Base-by-base conservation (phyloP, 2,113 vertebrate genomes). In the Cnemophilus loriae region DNA sequence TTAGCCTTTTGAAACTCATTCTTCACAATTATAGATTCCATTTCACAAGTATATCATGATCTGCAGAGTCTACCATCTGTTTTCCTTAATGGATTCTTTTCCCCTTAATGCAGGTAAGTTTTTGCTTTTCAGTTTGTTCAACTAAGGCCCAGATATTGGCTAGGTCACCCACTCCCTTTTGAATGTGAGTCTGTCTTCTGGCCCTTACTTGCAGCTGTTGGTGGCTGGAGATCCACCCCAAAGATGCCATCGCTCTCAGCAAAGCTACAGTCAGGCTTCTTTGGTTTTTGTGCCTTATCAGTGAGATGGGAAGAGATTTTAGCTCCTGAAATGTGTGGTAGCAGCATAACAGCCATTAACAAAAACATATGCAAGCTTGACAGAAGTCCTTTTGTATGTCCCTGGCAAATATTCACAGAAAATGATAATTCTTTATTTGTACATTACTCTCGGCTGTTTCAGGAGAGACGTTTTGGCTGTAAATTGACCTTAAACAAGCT, bases 371-470 rank as follows among this genome's bases (percentile, higher is more conserved):
- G 0, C 22, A 56, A 46, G 8, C 23, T 47, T 87, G 35, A 56
- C 55, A 94, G 41, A 53, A 90, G 15, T 74, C 11, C 4, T 56
- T 89, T 75, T 23, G 20, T 47, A 35, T 24, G 37, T 68, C 44
- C 19, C 89, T 77, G 35, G 33, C 52, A 97, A 87, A 87, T 87
- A 92, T 84, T 90, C 91, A 60, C 16, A 86, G 59, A 94, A 94
- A 90, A 75, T 65, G 9, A 3, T 60, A 47, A 74, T 0, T 0
- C 11, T 64, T 75, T 56, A 73, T 93, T 52, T 47, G 49, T 61
- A 81, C 13, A 28, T 26, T 78, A 20, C 23, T 68, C 49, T 20
- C 22, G 69, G 2, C 21, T 76, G 16, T 35, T 20, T 57, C 46
- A 47, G 47, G 42, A 90, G 13, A 79, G 30, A 89, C 76, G 24